Percentiles rank a stretch among this genome's conserved stretches.
Conservation (phyloP, 2,888 invertebrate species). For the Maniola hyperantus region DNA sequence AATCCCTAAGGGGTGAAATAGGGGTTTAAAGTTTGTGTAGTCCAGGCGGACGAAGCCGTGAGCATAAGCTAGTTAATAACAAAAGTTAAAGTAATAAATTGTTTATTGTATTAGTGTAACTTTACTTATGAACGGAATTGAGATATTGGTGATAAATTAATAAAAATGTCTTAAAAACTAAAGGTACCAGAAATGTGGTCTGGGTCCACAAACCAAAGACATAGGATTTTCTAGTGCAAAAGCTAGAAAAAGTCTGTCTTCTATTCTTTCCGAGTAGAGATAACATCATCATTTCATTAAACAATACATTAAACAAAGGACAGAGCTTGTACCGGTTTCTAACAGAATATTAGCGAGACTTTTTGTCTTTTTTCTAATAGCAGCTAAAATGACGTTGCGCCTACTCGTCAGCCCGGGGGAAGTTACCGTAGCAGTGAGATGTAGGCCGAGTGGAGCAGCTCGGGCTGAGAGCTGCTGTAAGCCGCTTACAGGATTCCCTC, state of each 20-base stretch:
- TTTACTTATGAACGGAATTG: too few species aligned
- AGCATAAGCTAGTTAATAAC: too few species aligned
- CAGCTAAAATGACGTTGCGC: neutral
- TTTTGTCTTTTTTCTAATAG: conserved; percentile 5
- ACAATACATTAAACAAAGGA: neutral
- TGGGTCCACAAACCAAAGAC: too few species aligned
- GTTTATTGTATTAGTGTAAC: too few species aligned
- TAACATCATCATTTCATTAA: neutral
- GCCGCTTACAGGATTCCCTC: neutral
- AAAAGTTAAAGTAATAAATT: too few species aligned
- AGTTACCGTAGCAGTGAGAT: neutral
- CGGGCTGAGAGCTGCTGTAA: too few species aligned
- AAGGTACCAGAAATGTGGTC: too few species aligned
- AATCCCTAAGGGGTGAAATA: too few species aligned
- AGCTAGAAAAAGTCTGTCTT: neutral
- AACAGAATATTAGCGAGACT: neutral
- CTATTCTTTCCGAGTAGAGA: neutral
- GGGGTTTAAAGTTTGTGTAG: too few species aligned
- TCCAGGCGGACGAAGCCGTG: too few species aligned
- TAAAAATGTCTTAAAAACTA: too few species aligned
- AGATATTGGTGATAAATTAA: too few species aligned
- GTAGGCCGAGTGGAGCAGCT: neutral
- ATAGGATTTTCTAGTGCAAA: neutral
- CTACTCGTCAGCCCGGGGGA: neutral
- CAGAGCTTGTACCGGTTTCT: neutral